Evolutionary conservation across 2,888 invertebrate genomes (phyloP), one percentile per base, ranked within the genome.

Genomic region (Nomada hirtipes): DNA sequence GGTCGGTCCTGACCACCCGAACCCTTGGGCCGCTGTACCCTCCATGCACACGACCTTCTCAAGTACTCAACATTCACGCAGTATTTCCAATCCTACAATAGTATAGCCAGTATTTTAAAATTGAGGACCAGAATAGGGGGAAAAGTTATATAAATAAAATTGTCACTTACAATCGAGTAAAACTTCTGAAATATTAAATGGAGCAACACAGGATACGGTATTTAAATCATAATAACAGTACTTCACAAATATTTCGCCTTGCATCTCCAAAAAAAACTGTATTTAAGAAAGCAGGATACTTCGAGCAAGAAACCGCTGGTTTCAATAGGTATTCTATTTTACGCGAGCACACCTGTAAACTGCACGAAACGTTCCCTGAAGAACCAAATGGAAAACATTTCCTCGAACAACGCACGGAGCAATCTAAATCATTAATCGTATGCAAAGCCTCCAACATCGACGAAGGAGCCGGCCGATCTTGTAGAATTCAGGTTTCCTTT

Each of bases 401-500:
- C 11, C 50, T 18, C 18, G 44, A 52, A 4, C 20, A 52, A 68
- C 63, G 50, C 55, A 78, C 47, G 47, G n/a, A 13, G 50, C 42
- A 23, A 50, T 44, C 61, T 63, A 13, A 76, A 52, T 23, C n/a
- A 42, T 18, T 23, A 57, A 52, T 42, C 61, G 47, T 44, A 63
- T 64, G 36, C 61, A 52, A 42, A 61, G 15, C 52, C 26, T 55
- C 0, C 10, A 11, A 26, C 15, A 9, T n/a, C 23, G 15, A n/a
- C 3, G 42, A 13, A 44, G 50, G 36, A 18, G 65, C 9, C n/a
- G 36, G 18, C 64, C 68, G 50, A 59, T 65, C 50, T 57, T 10
- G 63, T 52, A 13, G 61, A 50, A 76, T 61, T 44, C 57, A 23
- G 26, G 23, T 57, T 71, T 20, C 76, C 65, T 67, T 76, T 76